phyloP scores from a whole-genome alignment of 2,888 invertebrate genomes.

The Eustalomyia histrio region DNA sequence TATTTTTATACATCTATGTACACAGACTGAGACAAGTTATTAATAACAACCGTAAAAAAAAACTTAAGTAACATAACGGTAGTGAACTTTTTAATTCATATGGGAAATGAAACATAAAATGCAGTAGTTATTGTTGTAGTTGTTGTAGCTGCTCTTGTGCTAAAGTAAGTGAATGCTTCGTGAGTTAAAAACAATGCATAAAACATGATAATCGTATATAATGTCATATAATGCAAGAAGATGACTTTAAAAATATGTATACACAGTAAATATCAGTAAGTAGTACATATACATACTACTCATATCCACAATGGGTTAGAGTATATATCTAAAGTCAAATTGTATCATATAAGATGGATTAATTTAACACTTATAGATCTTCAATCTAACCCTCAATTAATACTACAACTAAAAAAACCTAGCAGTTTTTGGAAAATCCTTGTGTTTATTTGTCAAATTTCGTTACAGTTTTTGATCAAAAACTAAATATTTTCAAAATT shows the following conservation, averaged over 20 bases:
- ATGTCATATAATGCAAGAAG: constrained; percentile 52
- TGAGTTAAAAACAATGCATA: constrained; percentile 63
- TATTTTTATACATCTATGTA: neutral
- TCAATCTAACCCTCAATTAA: too few relatives aligned
- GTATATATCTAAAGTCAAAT: too few relatives aligned
- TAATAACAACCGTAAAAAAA: constrained; percentile 21
- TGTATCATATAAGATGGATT: too few relatives aligned
- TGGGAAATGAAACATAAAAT: constrained; percentile 53
- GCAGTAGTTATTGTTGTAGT: constrained; percentile 4
- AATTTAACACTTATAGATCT: too few relatives aligned
- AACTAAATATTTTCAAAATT: too few relatives aligned
- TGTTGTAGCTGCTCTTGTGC: neutral
- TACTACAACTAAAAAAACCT: too few relatives aligned
- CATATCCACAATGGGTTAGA: neutral
- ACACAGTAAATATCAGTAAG: neutral
- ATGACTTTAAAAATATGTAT: constrained; percentile 30
- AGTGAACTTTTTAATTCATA: constrained; percentile 59
- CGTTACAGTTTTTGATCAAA: too few relatives aligned
- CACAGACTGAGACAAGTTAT: constrained; percentile 8
- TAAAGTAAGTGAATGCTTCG: constrained; percentile 48
- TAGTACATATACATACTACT: neutral
- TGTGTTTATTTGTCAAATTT: too few relatives aligned
- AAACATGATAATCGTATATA: constrained; percentile 66
- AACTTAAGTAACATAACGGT: constrained; percentile 12
- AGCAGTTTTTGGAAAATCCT: too few relatives aligned